Conservation (phyloP, 2,888 invertebrate genomes). For the Drosophila kambysellisi region DNA sequence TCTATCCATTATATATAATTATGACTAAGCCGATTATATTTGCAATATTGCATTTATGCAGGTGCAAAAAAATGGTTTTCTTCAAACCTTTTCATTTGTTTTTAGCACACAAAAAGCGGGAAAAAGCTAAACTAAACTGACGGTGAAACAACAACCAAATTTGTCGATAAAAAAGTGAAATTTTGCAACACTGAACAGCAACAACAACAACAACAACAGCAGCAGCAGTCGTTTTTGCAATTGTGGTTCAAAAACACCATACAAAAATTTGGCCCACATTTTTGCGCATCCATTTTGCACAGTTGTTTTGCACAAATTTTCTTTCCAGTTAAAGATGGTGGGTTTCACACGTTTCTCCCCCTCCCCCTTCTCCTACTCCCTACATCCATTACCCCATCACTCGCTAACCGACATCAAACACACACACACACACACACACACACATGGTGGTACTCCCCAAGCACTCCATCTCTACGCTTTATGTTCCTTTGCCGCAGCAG, state of each 20-base stretch:
- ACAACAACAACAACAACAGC: background rate
- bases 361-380: fast-evolving
- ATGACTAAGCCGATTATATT: background rate
- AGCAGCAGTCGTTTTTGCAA: conserved; percentile 11
- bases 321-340: conserved; percentile 52
- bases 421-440: conserved; percentile 13
- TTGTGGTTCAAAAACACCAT: conserved; percentile 32
- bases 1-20: background rate
- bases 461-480: conserved; percentile 20
- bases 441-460: conserved; percentile 3
- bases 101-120: conserved; percentile 1
- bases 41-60: background rate
- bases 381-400: background rate
- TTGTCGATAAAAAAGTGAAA: conserved; percentile 1
- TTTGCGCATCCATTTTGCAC: conserved; percentile 53
- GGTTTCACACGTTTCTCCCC: conserved; percentile 1
- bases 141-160: background rate
- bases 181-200: conserved; percentile 3
- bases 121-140: background rate
- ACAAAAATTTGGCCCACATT: conserved; percentile 66
- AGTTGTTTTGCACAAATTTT: conserved; percentile 40
- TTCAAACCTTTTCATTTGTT: background rate
- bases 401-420: conserved; percentile 14
- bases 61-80: background rate
- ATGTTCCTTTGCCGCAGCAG: conserved; percentile 25